Percentiles rank a stretch among this genome's conserved stretches.
These are phyloP conservation scores for Probaryconus sp. DNA, from an alignment of 1,140 invertebrate genomes.

Conservation along the genomic window DNA sequence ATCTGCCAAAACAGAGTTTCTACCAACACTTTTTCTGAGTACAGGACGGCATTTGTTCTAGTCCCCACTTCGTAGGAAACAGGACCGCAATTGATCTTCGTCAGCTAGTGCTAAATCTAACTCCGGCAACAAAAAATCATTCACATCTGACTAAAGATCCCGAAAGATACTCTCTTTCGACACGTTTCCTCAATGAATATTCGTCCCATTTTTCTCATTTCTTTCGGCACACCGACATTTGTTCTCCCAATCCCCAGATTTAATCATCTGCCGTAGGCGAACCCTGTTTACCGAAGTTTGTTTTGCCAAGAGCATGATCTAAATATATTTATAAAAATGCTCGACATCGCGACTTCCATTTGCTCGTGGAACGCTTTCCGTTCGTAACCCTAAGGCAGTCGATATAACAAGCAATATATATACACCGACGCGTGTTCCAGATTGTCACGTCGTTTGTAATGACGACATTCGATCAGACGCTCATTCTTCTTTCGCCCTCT, in stretches of 20 bases:
- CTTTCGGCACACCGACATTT: neutral
- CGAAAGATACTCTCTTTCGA: slow-evolving; percentile 31
- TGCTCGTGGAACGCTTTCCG: slow-evolving; percentile 41
- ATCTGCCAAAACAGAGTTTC: too few relatives aligned
- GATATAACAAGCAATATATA: slow-evolving; percentile 70
- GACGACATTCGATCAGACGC: slow-evolving; percentile 70
- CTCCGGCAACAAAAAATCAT: slow-evolving; percentile 47
- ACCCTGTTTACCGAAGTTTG: neutral
- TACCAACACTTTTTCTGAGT: too few relatives aligned
- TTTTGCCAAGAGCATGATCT: slow-evolving; percentile 3
- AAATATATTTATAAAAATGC: slow-evolving; percentile 13
- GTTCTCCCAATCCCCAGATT: neutral
- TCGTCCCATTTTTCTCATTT: slow-evolving; percentile 17
- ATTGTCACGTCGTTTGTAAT: slow-evolving; percentile 72
- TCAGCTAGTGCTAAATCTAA: slow-evolving; percentile 49
- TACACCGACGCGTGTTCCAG: slow-evolving; percentile 66
- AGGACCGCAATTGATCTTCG: slow-evolving; percentile 55
- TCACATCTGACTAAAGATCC: slow-evolving; percentile 32
- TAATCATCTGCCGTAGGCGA: neutral
- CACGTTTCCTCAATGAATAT: slow-evolving; percentile 16
- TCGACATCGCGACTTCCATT: slow-evolving; percentile 17
- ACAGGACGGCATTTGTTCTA: too few relatives aligned
- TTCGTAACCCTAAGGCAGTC: slow-evolving; percentile 44
- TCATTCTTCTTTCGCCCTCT: slow-evolving; percentile 66
- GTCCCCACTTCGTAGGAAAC: slow-evolving; percentile 45